These are phyloP conservation scores for Erpobdella octoculata DNA, from an alignment of 2,888 invertebrate species.

Conservation along the genomic window DNA sequence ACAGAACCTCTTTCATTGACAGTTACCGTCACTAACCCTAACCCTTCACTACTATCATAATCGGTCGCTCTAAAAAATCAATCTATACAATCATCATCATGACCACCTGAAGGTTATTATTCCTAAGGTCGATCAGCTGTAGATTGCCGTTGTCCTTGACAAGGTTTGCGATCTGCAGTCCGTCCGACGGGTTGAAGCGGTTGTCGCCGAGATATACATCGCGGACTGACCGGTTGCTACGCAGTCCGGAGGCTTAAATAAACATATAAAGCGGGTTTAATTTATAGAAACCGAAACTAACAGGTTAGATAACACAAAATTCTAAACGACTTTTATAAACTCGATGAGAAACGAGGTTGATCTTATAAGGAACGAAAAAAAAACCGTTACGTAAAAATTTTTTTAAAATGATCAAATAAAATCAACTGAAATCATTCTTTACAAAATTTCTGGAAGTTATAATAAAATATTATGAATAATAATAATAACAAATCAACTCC, in stretches of 20 bases:
- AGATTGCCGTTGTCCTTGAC: conserved; percentile 67
- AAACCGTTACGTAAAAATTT: too few relatives aligned
- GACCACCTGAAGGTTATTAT: conserved; percentile 54
- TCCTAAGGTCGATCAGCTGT: conserved; percentile 71
- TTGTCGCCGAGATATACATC: conserved; percentile 80
- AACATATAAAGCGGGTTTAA: too few relatives aligned
- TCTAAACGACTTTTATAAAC: too few relatives aligned
- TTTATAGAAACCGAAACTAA: too few relatives aligned
- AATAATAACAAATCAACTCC: not conserved
- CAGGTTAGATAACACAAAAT: too few relatives aligned
- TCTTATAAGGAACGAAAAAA: too few relatives aligned
- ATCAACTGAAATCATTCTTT: too few relatives aligned
- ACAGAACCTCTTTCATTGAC: not conserved
- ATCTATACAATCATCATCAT: not conserved
- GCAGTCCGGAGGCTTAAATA: conserved; percentile 66
- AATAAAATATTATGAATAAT: not conserved
- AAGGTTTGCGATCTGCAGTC: conserved; percentile 68
- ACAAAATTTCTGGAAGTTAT: too few relatives aligned
- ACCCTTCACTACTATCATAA: not conserved
- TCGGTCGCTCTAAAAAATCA: too few relatives aligned
- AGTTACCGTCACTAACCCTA: not conserved
- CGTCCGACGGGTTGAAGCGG: conserved; percentile 66
- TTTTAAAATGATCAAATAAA: too few relatives aligned
- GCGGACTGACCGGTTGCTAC: conserved; percentile 65
- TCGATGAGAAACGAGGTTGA: too few relatives aligned